Evolutionary conservation across 2,797 vertebrate genomes (phyloP).

Genomic region (Chaenodraco wilsoni): DNA sequence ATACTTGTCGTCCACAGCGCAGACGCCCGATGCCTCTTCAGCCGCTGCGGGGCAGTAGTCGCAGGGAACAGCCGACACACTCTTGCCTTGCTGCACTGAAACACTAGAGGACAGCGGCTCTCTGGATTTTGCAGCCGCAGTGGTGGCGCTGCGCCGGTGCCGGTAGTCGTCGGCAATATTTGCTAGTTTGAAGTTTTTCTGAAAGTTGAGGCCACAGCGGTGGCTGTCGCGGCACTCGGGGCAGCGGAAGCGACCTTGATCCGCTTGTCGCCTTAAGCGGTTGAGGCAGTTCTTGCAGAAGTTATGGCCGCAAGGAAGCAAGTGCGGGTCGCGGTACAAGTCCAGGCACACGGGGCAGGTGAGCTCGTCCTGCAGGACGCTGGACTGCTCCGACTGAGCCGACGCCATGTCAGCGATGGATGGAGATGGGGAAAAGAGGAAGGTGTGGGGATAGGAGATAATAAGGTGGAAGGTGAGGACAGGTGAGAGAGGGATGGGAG

Average conservation of each 20-base stretch:
- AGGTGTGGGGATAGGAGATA: too few species aligned
- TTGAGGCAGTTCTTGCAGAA: slow-evolving; percentile 80
- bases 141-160: slow-evolving; percentile 21
- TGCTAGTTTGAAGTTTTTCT: slow-evolving; percentile 83
- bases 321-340: slow-evolving; percentile 77
- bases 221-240: slow-evolving; percentile 81
- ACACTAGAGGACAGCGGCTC: not conserved
- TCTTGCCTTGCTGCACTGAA: not conserved
- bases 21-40: not conserved
- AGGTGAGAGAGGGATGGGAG: not conserved
- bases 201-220: slow-evolving; percentile 53
- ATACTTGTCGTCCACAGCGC: fast-evolving
- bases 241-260: slow-evolving; percentile 72
- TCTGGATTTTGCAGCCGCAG: slow-evolving; percentile 19
- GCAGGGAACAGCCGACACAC: slow-evolving; percentile 52
- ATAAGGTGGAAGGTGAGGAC: not conserved
- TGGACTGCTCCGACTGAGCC: slow-evolving; percentile 62
- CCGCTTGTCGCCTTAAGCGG: slow-evolving; percentile 63
- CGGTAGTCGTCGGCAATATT: slow-evolving; percentile 81
- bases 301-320: slow-evolving; percentile 83
- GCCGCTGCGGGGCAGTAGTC: slow-evolving; percentile 72
- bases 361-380: slow-evolving; percentile 81
- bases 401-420: slow-evolving; percentile 69
- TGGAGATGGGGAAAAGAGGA: not conserved
- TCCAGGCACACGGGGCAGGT: slow-evolving; percentile 84